A percentile compares a stretch with the other conserved stretches of the same genome.
phyloP scores from a whole-genome alignment of 2,797 vertebrate genomes.

The Sebastes cheni region DNA sequence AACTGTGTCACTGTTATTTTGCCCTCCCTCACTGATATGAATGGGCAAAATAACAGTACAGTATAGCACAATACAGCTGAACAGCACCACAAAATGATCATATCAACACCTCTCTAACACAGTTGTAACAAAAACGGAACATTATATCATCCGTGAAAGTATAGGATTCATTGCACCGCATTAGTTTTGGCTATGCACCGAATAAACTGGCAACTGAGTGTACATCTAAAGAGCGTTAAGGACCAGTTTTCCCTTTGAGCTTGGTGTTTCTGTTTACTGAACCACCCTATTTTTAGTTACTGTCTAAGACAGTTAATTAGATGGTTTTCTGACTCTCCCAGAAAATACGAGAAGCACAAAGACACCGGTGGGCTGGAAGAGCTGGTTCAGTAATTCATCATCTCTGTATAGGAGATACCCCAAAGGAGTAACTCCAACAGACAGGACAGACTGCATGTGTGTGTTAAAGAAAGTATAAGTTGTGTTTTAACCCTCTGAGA shows the following conservation, averaged over 20 bases:
- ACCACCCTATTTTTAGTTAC: background rate
- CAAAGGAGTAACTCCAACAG: background rate
- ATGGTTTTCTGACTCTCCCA: background rate
- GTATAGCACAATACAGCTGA: background rate
- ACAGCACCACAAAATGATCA: background rate
- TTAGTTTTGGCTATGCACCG: background rate
- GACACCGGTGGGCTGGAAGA: background rate
- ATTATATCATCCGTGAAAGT: background rate
- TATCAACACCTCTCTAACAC: background rate
- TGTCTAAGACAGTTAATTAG: background rate
- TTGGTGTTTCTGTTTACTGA: background rate
- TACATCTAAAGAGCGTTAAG: background rate
- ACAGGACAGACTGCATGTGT: background rate
- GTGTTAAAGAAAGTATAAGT: background rate
- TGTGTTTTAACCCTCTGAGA: background rate
- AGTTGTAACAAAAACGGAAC: background rate
- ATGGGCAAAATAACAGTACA: background rate
- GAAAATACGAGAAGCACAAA: background rate
- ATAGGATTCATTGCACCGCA: background rate
- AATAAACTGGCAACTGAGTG: background rate
- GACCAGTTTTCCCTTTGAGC: background rate
- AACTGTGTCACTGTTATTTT: background rate
- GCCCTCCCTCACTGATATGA: background rate
- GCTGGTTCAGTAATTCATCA: background rate
- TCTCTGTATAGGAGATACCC: background rate